Percentiles rank a stretch among this genome's conserved stretches.
These are phyloP conservation scores for Labeo calbasu DNA, from an alignment of 2,797 vertebrate species.

Conservation along the genomic window DNA sequence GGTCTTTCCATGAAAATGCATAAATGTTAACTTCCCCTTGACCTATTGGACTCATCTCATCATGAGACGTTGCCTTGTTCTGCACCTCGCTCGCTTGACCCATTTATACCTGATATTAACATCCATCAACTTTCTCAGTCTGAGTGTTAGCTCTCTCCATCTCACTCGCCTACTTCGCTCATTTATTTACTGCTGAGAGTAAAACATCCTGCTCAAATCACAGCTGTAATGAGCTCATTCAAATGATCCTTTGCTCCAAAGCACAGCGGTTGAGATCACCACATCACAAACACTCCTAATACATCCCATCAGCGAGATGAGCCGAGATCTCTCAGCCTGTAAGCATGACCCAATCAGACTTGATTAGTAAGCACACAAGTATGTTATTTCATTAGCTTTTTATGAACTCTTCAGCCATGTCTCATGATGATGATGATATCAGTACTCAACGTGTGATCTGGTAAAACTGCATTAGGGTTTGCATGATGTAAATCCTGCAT, in stretches of 20 bases:
- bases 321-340: background rate
- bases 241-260: conserved; percentile 37
- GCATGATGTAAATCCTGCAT: conserved; percentile 26
- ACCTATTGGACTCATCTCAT: conserved; percentile 43
- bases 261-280: conserved; percentile 53
- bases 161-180: background rate
- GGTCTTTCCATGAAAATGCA: conserved; percentile 4
- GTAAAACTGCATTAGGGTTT: conserved; percentile 10
- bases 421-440: conserved; percentile 45
- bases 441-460: conserved; percentile 12
- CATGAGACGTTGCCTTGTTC: conserved; percentile 27
- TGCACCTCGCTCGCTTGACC: background rate
- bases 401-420: conserved; percentile 11
- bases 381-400: conserved; percentile 6
- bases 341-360: background rate
- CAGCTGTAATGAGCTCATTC: conserved; percentile 56
- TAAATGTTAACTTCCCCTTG: background rate
- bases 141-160: background rate
- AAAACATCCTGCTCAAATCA: conserved; percentile 34
- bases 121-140: background rate
- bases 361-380: conserved; percentile 5
- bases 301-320: conserved; percentile 8
- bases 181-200: conserved; percentile 15
- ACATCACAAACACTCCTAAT: conserved; percentile 30
- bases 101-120: background rate